phyloP scores from a whole-genome alignment of 2,888 invertebrate species.

The Drosophila merina region DNA sequence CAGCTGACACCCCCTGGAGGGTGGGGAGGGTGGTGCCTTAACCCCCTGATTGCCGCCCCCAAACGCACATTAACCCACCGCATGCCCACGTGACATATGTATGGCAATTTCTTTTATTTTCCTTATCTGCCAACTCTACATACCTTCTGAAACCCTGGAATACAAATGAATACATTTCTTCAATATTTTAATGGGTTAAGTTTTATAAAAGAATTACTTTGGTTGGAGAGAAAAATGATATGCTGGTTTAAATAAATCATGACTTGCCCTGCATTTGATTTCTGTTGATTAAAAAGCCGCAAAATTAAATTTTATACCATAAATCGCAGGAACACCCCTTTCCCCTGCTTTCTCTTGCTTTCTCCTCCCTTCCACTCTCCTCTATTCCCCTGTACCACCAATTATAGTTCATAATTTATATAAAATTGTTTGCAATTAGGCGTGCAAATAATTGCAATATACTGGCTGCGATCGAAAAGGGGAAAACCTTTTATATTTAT shows the following conservation, averaged over 20 bases:
- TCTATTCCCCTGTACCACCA: neutral
- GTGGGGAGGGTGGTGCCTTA: neutral
- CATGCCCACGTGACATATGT: constrained; percentile 12
- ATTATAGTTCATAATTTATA: constrained; percentile 26
- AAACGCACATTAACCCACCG: constrained; percentile 18
- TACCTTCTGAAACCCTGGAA: too few species aligned
- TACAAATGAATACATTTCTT: too few species aligned
- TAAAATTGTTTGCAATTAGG: constrained; percentile 40
- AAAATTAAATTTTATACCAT: constrained; percentile 50
- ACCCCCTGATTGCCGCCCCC: neutral
- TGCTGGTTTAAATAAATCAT: constrained; percentile 40
- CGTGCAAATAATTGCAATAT: constrained; percentile 44
- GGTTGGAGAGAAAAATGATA: neutral
- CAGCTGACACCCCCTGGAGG: constrained; percentile 5
- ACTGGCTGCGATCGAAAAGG: constrained; percentile 2
- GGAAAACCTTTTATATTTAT: too few species aligned
- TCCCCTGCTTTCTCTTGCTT: neutral
- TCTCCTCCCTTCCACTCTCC: neutral
- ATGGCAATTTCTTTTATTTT: constrained; percentile 6
- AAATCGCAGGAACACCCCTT: constrained; percentile 20
- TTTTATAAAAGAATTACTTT: neutral
- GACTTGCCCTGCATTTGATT: constrained; percentile 45
- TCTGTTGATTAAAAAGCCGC: constrained; percentile 68
- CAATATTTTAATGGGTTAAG: constrained; percentile 1
- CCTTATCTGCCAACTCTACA: neutral